A percentile compares a stretch with the other conserved stretches of the same genome.
Evolutionary conservation across 2,888 invertebrate species (phyloP).

Genomic region (Heliconius cydno): DNA sequence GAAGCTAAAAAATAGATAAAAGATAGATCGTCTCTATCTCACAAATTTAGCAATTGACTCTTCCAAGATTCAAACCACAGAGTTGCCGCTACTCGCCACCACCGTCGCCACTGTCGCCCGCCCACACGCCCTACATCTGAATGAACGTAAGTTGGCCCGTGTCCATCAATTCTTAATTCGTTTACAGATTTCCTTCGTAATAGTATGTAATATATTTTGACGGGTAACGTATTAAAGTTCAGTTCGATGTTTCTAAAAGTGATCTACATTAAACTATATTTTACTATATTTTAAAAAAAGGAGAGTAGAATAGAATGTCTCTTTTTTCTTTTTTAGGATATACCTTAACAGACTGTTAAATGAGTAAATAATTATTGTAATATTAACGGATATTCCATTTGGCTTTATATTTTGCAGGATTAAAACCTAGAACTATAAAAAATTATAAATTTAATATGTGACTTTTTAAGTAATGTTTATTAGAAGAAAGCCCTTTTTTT

Average conservation of each 20-base stretch:
- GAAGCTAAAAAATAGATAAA: neutral
- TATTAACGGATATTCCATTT: neutral
- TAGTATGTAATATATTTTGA: constrained; percentile 37
- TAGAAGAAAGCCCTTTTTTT: no score
- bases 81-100: constrained; percentile 74
- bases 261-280: neutral
- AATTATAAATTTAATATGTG: no score
- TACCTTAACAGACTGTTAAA: neutral
- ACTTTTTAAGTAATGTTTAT: no score
- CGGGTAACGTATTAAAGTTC: constrained; percentile 18
- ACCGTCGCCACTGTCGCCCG: constrained; percentile 59
- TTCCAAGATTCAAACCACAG: constrained; percentile 48
- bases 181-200: constrained; percentile 47
- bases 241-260: constrained; percentile 22
- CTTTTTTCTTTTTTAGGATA: neutral
- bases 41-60: neutral
- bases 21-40: no score
- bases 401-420: neutral
- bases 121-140: constrained; percentile 50
- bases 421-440: neutral
- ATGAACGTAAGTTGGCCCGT: constrained; percentile 57
- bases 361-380: neutral
- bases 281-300: neutral
- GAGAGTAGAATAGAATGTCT: neutral
- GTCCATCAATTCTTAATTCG: constrained; percentile 49